Evolutionary conservation across 2,888 invertebrate genomes (phyloP).

Genomic region (Vanessa cardui): DNA sequence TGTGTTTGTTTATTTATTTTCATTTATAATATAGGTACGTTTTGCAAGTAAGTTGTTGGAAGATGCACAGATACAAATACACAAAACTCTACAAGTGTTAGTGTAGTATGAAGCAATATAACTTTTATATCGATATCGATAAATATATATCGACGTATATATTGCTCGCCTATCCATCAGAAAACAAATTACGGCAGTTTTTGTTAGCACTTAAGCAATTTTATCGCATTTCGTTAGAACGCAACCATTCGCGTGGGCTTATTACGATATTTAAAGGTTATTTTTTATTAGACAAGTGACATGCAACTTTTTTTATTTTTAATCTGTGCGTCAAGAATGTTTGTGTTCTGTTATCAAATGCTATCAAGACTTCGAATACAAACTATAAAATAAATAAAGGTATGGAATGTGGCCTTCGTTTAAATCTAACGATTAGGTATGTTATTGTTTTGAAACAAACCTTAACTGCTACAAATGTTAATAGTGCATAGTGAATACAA

Average conservation of each 20-base stretch:
- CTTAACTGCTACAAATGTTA: too few relatives aligned
- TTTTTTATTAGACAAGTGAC: conserved; percentile 10
- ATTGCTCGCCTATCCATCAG: conserved; percentile 9
- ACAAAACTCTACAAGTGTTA: background rate
- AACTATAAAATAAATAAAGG: background rate
- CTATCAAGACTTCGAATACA: background rate
- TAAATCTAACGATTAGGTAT: too few relatives aligned
- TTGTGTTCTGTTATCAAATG: background rate
- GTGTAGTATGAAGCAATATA: background rate
- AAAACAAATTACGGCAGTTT: conserved; percentile 14
- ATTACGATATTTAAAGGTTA: conserved; percentile 10
- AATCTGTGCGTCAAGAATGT: background rate
- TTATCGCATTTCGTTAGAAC: conserved; percentile 9
- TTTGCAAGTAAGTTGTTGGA: too few relatives aligned
- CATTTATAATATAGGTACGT: background rate
- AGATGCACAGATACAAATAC: too few relatives aligned
- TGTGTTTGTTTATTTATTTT: background rate
- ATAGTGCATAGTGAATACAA: too few relatives aligned
- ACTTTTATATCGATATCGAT: background rate
- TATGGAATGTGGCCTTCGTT: too few relatives aligned
- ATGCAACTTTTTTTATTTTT: conserved; percentile 8
- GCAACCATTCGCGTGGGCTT: conserved; percentile 7
- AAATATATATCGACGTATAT: background rate
- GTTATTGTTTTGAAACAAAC: too few relatives aligned
- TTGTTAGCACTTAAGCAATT: conserved; percentile 21